Evolutionary conservation across 2,888 invertebrate genomes (phyloP).

Genomic region (Invenusta paracnida): DNA sequence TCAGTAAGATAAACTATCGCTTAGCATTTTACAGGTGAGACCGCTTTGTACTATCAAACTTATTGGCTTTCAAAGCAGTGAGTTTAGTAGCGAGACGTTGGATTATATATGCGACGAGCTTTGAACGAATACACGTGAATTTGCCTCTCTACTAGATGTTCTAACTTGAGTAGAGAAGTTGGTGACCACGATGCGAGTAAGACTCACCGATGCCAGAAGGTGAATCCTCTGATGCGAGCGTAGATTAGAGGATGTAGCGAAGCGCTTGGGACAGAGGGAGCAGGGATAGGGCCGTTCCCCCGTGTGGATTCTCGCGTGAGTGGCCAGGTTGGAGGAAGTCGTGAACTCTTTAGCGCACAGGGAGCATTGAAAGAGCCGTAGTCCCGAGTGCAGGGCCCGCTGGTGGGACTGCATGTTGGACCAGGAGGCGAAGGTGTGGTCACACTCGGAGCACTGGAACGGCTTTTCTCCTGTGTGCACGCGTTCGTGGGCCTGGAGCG

Average conservation of each 20-base stretch:
- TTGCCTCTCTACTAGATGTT: no score
- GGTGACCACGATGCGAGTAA: no score
- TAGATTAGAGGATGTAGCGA: neutral
- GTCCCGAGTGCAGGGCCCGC: neutral
- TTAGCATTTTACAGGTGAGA: no score
- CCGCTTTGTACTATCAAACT: no score
- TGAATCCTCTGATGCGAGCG: neutral
- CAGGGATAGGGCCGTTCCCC: neutral
- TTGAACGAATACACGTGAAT: no score
- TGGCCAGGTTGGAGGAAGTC: neutral
- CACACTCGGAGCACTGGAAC: neutral
- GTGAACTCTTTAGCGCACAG: neutral
- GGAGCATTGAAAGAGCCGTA: neutral
- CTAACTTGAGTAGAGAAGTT: no score
- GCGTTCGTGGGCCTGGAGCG: neutral
- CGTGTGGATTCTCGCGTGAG: neutral
- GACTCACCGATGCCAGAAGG: no score
- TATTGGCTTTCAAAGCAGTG: no score
- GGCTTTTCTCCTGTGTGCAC: conserved; percentile 13
- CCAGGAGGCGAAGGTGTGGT: neutral
- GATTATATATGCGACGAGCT: no score
- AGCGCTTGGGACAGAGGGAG: neutral
- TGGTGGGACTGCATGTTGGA: neutral
- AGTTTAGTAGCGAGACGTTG: no score
- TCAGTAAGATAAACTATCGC: no score